Conservation (phyloP, 1,140 invertebrate species). For the Drosophila azteca region DNA sequence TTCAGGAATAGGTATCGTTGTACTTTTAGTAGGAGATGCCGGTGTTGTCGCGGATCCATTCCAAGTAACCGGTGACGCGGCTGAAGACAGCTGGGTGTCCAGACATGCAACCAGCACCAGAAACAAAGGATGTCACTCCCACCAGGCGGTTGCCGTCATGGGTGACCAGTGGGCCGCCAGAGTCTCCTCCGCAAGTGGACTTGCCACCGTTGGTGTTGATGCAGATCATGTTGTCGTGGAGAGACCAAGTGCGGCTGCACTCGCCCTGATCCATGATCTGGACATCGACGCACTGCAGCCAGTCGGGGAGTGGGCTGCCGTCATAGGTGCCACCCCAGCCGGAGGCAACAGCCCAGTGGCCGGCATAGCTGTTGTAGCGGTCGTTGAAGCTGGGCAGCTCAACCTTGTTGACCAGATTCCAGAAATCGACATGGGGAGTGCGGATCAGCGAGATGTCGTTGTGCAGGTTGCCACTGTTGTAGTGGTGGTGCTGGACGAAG, state of each 20-base stretch:
- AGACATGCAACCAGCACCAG: slow-evolving; percentile 52
- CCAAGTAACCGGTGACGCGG: slow-evolving; percentile 84
- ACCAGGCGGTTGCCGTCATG: slow-evolving; percentile 44
- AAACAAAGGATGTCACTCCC: slow-evolving; percentile 48
- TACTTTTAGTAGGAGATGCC: slow-evolving; percentile 37
- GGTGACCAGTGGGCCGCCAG: slow-evolving; percentile 84
- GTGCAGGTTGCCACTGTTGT: slow-evolving; percentile 51
- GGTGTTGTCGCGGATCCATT: slow-evolving; percentile 84
- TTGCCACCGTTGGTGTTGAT: slow-evolving; percentile 55
- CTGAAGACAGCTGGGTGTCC: slow-evolving; percentile 85
- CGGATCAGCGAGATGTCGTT: slow-evolving; percentile 61
- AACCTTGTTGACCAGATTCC: slow-evolving; percentile 51
- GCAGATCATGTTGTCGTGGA: slow-evolving; percentile 61
- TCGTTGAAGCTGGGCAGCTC: slow-evolving; percentile 58
- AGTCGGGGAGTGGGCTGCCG: slow-evolving; percentile 52
- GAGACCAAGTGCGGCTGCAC: slow-evolving; percentile 31
- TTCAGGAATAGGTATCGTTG: background rate
- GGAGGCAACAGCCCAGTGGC: slow-evolving; percentile 53
- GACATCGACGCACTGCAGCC: slow-evolving; percentile 51
- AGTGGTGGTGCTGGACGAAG: slow-evolving; percentile 54
- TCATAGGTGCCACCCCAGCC: slow-evolving; percentile 63
- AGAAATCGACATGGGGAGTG: slow-evolving; percentile 58
- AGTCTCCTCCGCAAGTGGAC: slow-evolving; percentile 84
- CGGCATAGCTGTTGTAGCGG: slow-evolving; percentile 45
- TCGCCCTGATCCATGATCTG: slow-evolving; percentile 43